Conservation (phyloP, 2,888 invertebrate species). For the Drosophila meridionalis region DNA sequence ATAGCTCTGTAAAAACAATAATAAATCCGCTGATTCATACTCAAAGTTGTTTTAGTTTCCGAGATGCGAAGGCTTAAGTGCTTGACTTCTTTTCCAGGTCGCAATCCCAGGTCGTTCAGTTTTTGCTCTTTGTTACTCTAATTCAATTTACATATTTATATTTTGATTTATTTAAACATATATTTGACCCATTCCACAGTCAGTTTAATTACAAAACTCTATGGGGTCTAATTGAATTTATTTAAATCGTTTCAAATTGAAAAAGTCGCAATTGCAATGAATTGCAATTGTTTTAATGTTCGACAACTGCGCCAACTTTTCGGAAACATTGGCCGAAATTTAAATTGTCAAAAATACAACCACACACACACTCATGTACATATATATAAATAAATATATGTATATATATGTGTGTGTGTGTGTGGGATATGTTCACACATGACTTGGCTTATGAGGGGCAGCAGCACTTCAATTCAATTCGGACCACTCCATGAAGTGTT, state of each 20-base stretch:
- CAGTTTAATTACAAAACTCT: not conserved
- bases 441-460: slow-evolving; percentile 23
- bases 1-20: not conserved
- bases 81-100: no score
- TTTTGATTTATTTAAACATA: not conserved
- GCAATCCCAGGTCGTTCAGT: not conserved
- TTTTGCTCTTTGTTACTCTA: not conserved
- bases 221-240: slow-evolving; percentile 4
- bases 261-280: slow-evolving; percentile 20
- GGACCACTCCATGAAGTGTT: slow-evolving; percentile 10
- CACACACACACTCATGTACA: not conserved
- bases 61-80: no score
- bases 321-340: slow-evolving; percentile 15
- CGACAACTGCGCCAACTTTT: slow-evolving; percentile 11
- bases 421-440: slow-evolving; percentile 35
- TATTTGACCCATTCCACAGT: no score
- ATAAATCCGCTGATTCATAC: no score
- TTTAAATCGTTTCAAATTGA: slow-evolving; percentile 1
- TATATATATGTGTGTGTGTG: slow-evolving; percentile 10
- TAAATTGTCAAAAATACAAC: slow-evolving; percentile 49
- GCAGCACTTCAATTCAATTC: slow-evolving; percentile 28
- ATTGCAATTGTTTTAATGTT: slow-evolving; percentile 18
- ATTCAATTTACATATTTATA: not conserved
- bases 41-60: no score
- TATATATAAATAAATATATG: slow-evolving; percentile 19